A percentile compares a stretch with the other conserved stretches of the same genome.
phyloP scores from a whole-genome alignment of 2,888 invertebrate species.

The Dynastes maya region DNA sequence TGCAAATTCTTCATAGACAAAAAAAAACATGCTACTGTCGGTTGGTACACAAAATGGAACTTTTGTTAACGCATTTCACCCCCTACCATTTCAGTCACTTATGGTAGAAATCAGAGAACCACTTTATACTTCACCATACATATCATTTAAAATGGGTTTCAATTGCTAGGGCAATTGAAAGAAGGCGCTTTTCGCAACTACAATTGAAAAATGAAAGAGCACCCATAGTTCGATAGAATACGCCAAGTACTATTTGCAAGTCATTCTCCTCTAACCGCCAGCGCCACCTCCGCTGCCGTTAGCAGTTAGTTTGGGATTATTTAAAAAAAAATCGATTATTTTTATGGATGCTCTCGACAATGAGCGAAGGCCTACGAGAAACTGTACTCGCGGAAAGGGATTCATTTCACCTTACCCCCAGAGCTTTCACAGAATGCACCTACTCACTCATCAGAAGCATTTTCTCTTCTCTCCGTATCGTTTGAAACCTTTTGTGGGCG shows the following conservation, averaged over 20 bases:
- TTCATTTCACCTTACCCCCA: constrained; percentile 34
- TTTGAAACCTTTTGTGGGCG: constrained; percentile 17
- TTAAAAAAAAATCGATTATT: constrained; percentile 35
- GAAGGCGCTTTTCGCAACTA: constrained; percentile 4
- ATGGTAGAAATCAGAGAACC: constrained; percentile 13
- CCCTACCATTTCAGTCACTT: neutral
- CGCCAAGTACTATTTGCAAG: constrained; percentile 8
- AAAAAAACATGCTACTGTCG: too few species aligned
- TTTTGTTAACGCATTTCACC: constrained; percentile 4
- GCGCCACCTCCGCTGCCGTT: neutral
- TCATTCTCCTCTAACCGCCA: neutral
- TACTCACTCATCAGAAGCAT: constrained; percentile 24
- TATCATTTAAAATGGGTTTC: constrained; percentile 24
- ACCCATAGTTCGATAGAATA: neutral
- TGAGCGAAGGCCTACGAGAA: constrained; percentile 13
- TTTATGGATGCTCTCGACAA: constrained; percentile 33
- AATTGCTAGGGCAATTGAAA: constrained; percentile 6
- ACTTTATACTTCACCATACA: neutral
- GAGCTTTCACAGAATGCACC: constrained; percentile 18
- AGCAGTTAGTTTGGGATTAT: constrained; percentile 1
- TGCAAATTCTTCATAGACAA: too few species aligned
- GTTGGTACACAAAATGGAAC: neutral
- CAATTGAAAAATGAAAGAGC: constrained; percentile 18
- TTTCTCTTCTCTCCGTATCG: constrained; percentile 15
- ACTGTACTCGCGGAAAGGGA: constrained; percentile 16